phyloP scores from a whole-genome alignment of 2,113 vertebrate species.

The Notothenia rossii region DNA sequence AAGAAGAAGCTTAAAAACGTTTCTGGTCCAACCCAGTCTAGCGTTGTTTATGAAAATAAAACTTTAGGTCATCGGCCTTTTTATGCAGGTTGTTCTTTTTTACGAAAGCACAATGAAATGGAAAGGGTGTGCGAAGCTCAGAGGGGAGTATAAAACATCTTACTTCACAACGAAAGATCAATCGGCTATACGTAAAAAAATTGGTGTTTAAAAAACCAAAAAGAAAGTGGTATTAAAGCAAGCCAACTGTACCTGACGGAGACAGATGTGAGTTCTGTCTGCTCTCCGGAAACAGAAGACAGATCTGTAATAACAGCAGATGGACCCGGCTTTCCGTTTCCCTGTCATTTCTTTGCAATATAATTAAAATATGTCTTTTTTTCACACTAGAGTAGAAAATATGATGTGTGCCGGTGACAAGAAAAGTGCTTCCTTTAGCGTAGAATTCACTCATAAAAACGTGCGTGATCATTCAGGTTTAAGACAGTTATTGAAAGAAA shows the following conservation, averaged over 20 bases:
- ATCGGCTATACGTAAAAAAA: neutral
- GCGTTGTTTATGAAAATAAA: no score
- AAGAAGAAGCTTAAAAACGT: no score
- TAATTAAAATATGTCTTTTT: neutral
- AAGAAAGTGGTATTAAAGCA: neutral
- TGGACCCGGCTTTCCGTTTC: constrained; percentile 9
- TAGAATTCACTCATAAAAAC: neutral
- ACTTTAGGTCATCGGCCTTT: no score
- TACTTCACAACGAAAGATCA: neutral
- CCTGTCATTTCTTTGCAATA: neutral
- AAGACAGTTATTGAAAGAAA: neutral
- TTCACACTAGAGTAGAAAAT: neutral
- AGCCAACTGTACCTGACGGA: neutral
- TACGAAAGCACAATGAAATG: no score
- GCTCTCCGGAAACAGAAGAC: neutral
- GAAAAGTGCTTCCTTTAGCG: neutral
- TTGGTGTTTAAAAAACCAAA: neutral
- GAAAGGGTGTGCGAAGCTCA: neutral
- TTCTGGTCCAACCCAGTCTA: no score
- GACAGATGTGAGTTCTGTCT: neutral
- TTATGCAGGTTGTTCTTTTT: no score
- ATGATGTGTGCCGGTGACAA: neutral
- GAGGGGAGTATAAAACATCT: neutral
- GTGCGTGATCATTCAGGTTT: neutral
- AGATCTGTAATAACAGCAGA: constrained; percentile 25